Conservation (phyloP, 1,140 invertebrate species). For the Fopius arisanus region DNA sequence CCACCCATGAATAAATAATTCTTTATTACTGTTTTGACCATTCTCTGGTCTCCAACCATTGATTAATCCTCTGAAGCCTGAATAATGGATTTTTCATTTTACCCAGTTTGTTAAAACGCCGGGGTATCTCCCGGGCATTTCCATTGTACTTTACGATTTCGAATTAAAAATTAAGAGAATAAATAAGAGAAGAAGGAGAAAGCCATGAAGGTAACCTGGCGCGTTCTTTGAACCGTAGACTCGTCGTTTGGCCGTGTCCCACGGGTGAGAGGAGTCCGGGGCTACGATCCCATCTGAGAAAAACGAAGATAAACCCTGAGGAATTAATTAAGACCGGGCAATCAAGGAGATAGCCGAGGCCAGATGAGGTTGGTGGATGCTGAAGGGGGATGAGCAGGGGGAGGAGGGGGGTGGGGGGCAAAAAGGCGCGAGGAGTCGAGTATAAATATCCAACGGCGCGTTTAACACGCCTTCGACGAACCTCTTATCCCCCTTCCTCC, state of each 20-base stretch:
- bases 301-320: slow-evolving; percentile 60
- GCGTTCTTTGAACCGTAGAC: background rate
- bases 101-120: background rate
- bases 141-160: slow-evolving; percentile 1
- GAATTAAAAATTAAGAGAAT: slow-evolving; percentile 9
- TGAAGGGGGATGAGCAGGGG: no score
- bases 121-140: background rate
- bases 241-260: background rate
- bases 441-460: slow-evolving; percentile 59
- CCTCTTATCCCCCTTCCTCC: slow-evolving; percentile 47
- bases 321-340: slow-evolving; percentile 62
- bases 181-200: background rate
- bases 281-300: slow-evolving; percentile 37
- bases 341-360: slow-evolving; percentile 58
- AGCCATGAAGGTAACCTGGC: background rate
- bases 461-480: slow-evolving; percentile 57
- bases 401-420: slow-evolving; percentile 33
- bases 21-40: background rate
- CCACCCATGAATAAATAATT: background rate
- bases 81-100: background rate
- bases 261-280: background rate
- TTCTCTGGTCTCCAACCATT: background rate
- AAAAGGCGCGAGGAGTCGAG: slow-evolving; percentile 54
- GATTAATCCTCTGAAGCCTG: background rate
- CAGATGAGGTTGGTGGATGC: no score